Conservation (phyloP, 1,140 invertebrate species). For the Nautilus pompilius region DNA sequence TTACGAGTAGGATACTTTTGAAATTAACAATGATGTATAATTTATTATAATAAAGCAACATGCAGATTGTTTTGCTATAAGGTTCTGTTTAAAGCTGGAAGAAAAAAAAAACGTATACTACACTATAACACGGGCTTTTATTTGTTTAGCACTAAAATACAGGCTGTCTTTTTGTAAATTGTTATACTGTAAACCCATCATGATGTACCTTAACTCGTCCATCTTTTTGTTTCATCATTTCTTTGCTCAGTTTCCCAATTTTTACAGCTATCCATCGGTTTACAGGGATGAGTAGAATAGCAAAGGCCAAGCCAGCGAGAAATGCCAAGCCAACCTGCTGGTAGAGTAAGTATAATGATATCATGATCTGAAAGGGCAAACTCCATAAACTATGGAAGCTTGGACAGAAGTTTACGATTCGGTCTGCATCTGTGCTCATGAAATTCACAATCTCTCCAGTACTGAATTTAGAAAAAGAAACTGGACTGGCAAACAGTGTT, state of each 20-base stretch:
- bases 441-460: conserved; percentile 92
- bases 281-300: conserved; percentile 87
- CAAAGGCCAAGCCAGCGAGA: conserved; percentile 82
- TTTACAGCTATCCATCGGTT: conserved; percentile 84
- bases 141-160: no score
- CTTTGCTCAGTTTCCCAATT: conserved; percentile 81
- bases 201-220: conserved; percentile 69
- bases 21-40: no score
- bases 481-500: conserved; percentile 55
- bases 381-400: conserved; percentile 97
- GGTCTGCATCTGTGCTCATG: conserved; percentile 93
- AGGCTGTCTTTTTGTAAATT: no score
- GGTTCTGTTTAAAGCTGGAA: no score
- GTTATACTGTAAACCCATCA: no score
- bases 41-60: no score
- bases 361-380: conserved; percentile 76
- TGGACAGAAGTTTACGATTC: conserved; percentile 91
- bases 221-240: conserved; percentile 92
- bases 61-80: no score
- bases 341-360: conserved; percentile 50
- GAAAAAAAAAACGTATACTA: no score
- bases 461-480: conserved; percentile 59
- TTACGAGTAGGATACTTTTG: no score
- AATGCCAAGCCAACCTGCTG: conserved; percentile 86
- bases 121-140: no score